Percentiles rank a stretch among this genome's conserved stretches.
These are phyloP conservation scores for Drosophila santomea DNA, from an alignment of 1,140 invertebrate genomes.

Conservation along the genomic window DNA sequence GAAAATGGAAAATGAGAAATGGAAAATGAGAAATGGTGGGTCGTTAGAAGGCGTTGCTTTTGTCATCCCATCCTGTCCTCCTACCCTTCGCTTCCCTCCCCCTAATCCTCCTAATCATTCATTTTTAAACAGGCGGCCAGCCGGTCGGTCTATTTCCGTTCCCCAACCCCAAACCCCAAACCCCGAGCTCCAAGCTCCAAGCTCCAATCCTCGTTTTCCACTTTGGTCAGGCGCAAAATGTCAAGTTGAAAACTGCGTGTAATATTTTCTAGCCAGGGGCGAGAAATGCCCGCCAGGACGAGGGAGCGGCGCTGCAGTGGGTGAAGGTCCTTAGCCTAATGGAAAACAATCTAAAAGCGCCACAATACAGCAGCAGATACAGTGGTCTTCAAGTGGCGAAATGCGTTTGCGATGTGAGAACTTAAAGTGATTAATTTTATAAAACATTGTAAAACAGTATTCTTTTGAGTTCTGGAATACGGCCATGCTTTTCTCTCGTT, in stretches of 20 bases:
- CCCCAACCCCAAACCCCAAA: not conserved
- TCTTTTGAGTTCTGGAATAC: too few species aligned
- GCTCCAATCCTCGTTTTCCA: not conserved
- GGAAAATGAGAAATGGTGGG: not conserved
- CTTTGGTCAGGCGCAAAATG: slow-evolving; percentile 10
- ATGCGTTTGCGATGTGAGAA: not conserved
- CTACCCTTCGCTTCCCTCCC: not conserved
- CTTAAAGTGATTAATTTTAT: not conserved
- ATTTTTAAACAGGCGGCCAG: slow-evolving; percentile 56
- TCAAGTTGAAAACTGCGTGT: slow-evolving; percentile 55
- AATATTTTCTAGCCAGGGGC: slow-evolving; percentile 51
- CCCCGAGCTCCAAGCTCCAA: not conserved
- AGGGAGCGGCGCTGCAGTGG: not conserved
- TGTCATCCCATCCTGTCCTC: not conserved
- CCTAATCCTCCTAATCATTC: slow-evolving; percentile 42
- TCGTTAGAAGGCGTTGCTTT: slow-evolving; percentile 1
- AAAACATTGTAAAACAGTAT: too few species aligned
- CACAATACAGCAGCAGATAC: not conserved
- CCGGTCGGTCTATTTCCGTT: slow-evolving; percentile 38
- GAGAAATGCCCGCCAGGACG: not conserved
- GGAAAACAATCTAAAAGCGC: slow-evolving; percentile 62
- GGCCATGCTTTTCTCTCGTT: too few species aligned
- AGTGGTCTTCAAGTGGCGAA: not conserved
- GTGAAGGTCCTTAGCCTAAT: slow-evolving; percentile 38
- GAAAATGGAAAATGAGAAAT: not conserved